Conservation (phyloP, 92 coral and sea anemone species). For the Zoanthus sansibaricus region DNA sequence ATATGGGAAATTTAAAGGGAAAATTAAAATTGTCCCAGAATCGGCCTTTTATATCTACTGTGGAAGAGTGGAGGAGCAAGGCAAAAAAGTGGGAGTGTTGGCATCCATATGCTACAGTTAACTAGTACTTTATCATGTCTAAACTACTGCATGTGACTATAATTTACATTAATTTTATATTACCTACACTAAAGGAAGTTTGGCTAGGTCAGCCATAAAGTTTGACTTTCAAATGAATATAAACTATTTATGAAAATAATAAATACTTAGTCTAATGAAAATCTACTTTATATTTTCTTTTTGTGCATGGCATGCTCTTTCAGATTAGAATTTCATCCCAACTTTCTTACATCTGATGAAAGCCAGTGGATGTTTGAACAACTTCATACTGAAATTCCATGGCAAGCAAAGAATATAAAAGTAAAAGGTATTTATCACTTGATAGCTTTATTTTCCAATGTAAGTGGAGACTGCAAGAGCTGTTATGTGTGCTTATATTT, state of each 20-base stretch:
- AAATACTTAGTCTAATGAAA: neutral
- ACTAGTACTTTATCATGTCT: too few relatives aligned
- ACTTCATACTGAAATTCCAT: slow-evolving; percentile 74
- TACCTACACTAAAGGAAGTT: neutral
- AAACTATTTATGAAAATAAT: neutral
- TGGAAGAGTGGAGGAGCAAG: too few relatives aligned
- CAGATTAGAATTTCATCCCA: slow-evolving; percentile 68
- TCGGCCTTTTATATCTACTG: too few relatives aligned
- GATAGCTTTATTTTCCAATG: too few relatives aligned
- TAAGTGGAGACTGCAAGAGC: too few relatives aligned
- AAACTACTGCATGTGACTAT: too few relatives aligned
- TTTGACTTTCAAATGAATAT: neutral
- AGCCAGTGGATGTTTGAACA: slow-evolving; percentile 88
- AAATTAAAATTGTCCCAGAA: too few relatives aligned
- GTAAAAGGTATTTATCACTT: slow-evolving; percentile 58
- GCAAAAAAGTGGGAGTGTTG: too few relatives aligned
- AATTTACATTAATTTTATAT: too few relatives aligned
- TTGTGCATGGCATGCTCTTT: neutral
- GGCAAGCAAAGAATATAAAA: slow-evolving; percentile 75
- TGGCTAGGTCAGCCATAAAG: neutral
- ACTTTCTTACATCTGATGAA: slow-evolving; percentile 66
- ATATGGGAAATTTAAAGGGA: too few relatives aligned
- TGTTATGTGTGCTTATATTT: too few relatives aligned
- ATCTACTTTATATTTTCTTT: neutral
- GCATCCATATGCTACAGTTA: too few relatives aligned